Base-by-base conservation (phyloP, 2,888 invertebrate species). In the Napeogenes inachia region DNA sequence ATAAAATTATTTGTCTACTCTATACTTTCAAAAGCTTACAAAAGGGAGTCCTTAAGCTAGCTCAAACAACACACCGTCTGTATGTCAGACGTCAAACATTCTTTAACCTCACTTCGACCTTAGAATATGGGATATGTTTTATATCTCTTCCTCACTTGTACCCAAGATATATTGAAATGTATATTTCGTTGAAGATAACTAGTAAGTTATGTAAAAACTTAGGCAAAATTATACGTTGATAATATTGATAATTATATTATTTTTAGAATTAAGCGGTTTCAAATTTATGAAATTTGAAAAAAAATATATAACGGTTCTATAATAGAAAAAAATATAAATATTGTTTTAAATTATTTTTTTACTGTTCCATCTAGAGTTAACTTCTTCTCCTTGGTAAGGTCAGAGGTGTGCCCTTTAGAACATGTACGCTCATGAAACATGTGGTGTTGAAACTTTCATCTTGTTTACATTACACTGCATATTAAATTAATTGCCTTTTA, bases 51-150 rank as follows among this genome's bases (percentile, higher is more conserved):
- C 54, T 45, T 53, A 61, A 12, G 32, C 47, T 58, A 57, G 54
- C 59, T 62, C 60, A 65, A 71, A 71, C 70, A 68, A 63, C 59
- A 60, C 42, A 42, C 61, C 61, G 21, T 64, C 64, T 66, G 58
- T 65, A 55, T 60, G 66, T 61, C 69, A 64, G 65, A 50, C 57
- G 60, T 66, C 65, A 68, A 65, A 67, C 69, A 67, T 59, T 56
- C 60, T 57, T 60, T 63, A 59, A 68, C 65, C 67, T 64, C 56
- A 57, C 63, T 54, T 60, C 56, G 67, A 63, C 63, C 60, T 63
- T 56, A 50, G 50, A 50, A 50, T 50, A 50, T 50, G 50, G 50
- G 50, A 50, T 30, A 50, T 50, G 50, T 50, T 50, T 50, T 50
- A 50, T 50, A 50, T 50, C 21, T 50, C 21, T 50, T 50, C 50